Evolutionary conservation across 2,888 invertebrate genomes (phyloP), one percentile per base, ranked within the genome.

Genomic region (Diplolepis rosae): DNA sequence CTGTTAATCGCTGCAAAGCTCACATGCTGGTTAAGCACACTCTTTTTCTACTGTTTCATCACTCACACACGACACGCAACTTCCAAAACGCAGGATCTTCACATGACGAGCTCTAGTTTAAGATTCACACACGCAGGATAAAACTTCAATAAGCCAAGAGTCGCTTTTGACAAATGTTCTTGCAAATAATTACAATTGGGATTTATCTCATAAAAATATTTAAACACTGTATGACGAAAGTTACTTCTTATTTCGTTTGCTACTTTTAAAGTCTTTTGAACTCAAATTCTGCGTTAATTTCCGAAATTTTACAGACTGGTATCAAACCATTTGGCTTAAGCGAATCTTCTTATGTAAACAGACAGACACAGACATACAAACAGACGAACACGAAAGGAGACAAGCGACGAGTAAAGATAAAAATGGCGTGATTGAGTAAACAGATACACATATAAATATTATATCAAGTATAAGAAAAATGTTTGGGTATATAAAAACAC

Each of bases 1-100:
- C 81, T 83, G 87, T 89, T 89, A 89, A 87, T 89, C 86, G 88
- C 88, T 88, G 88, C 88, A 87, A 88, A 89, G 88, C 88, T 84
- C 82, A 82, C 89, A 89, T 89, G 89, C 89, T 89, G 82, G 87
- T 89, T 89, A 89, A 86, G 85, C 87, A 85, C 87, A 87, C 85
- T 87, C 84, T 80, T 80, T 77, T 73, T 75, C 61, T 61, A 61
- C 83, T 74, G 74, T 76, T 61, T 73, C 65, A 70, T 69, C 70
- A 68, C 80, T 71, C 78, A 73, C 76, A 71, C 81, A 71, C 52
- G 75, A 73, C 79, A 69, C 76, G 69, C 77, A 66, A 77, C 67
- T 65, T 54, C 35, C 28, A 39, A n/a, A 27, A 67, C 28, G 42
- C 45, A 45, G 61, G 24, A n/a, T 61, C 39, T 50, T 50, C 61